Base-by-base conservation (phyloP, 2,888 invertebrate species). In the Drosophila acutilabella region DNA sequence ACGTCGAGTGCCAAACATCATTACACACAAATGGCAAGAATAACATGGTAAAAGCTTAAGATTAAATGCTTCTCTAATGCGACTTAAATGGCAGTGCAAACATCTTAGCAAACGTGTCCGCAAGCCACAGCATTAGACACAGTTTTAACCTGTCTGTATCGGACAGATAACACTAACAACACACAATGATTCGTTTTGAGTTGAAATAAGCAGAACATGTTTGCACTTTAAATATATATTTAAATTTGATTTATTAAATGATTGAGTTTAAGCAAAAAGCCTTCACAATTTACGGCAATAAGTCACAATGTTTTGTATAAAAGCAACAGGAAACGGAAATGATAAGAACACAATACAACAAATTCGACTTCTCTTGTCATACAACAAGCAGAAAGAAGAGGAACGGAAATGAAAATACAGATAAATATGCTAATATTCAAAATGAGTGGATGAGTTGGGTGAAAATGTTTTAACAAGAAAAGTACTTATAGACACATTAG, bases 31-130 rank as follows among this genome's bases (percentile, higher is more conserved):
- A 62, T 71, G 69, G 51, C 66, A 54, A 59, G 51, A 78, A 78
- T 61, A 68, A 65, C 47, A 74, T 51, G 36, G 38, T 38, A 58
- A 68, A 73, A 64, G 61, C 73, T 73, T 60, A 59, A 58, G 52
- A 66, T 60, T 72, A 78, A 78, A 67, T 85, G 42, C 65, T 40
- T 51, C 57, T 64, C 67, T 81, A 78, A 81, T 71, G 61, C 67
- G 65, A n/a, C 61, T 62, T 65, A 64, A 78, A 66, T 73, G 65
- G 51, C 73, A 67, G 62, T 45, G 62, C 54, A 72, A 74, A 72
- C 60, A 65, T 30, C 42, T 53, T 10, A 23, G 26, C 40, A 53
- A 62, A 41, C 56, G 16, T 56, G 58, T 59, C 26, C 23, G 26
- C 58, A 54, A 58, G 23, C 23, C 54, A 23, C 14, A 54, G 26